Evolutionary conservation across 2,797 vertebrate species (phyloP).

Genomic region (Aldrovandia affinis): DNA sequence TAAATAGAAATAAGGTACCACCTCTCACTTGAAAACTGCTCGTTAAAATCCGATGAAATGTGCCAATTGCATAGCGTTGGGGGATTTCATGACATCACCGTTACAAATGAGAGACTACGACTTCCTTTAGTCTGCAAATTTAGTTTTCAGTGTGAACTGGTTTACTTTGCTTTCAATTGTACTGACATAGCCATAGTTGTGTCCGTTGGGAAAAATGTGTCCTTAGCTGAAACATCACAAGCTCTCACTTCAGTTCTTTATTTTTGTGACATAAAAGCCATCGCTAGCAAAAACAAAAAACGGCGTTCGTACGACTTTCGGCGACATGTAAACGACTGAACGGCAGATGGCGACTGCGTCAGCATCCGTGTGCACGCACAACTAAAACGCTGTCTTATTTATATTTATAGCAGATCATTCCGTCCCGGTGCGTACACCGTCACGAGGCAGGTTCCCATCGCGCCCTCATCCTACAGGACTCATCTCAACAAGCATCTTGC

Average conservation of each 20-base stretch:
- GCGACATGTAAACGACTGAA: conserved; percentile 26
- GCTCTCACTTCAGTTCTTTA: conserved; percentile 25
- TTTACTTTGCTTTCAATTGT: conserved; percentile 23
- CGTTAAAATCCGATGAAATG: background rate
- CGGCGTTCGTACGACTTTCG: conserved; percentile 25
- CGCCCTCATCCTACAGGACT: conserved; percentile 13
- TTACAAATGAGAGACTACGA: background rate
- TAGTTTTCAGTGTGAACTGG: conserved; percentile 1
- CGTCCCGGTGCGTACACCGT: background rate
- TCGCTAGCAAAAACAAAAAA: conserved; percentile 33
- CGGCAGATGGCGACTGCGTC: background rate
- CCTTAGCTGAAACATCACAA: conserved; percentile 29
- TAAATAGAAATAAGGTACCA: background rate
- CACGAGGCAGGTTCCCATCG: conserved; percentile 20
- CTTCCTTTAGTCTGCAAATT: background rate
- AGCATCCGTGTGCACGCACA: background rate
- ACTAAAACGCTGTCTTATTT: background rate
- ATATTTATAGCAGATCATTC: background rate
- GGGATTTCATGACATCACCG: background rate
- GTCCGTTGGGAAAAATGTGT: background rate
- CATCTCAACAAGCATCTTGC: conserved; percentile 32
- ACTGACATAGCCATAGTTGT: background rate
- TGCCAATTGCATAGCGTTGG: conserved; percentile 6
- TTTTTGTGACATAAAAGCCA: conserved; percentile 36
- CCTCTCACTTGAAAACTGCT: conserved; percentile 18